Percentiles rank a stretch among this genome's conserved stretches.
Conservation (phyloP, 2,113 vertebrate species). For the Nothocercus nigrocapillus region DNA sequence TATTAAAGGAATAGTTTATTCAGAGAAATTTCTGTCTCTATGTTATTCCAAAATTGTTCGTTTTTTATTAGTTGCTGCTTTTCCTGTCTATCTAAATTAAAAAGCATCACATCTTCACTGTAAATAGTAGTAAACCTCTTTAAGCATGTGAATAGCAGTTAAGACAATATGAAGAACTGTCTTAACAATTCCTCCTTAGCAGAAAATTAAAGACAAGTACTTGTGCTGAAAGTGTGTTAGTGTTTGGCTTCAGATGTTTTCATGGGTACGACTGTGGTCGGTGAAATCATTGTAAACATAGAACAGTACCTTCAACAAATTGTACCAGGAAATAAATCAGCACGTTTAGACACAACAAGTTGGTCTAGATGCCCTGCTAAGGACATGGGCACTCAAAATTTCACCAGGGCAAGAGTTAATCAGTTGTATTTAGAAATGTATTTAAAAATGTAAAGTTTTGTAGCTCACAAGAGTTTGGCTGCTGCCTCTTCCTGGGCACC, state of each 20-base stretch:
- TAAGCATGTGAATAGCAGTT: neutral
- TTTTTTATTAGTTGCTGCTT: neutral
- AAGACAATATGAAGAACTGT: neutral
- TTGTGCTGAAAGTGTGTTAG: neutral
- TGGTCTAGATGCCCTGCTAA: neutral
- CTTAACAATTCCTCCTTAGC: no score
- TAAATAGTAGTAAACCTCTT: neutral
- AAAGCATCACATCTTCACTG: neutral
- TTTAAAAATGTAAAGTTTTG: neutral
- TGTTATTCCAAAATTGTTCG: neutral
- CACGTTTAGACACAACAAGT: neutral
- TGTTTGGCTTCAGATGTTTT: neutral
- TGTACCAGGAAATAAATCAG: neutral
- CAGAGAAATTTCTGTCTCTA: neutral
- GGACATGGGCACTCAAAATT: neutral
- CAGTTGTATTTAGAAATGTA: neutral
- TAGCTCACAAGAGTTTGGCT: neutral
- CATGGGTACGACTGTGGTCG: neutral
- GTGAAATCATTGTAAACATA: neutral
- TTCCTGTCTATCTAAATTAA: neutral
- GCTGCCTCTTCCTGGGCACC: neutral
- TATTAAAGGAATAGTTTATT: constrained; percentile 18
- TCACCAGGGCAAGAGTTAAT: neutral
- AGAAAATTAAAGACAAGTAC: neutral
- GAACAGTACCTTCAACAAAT: neutral